phyloP scores from a whole-genome alignment of 1,140 invertebrate genomes.

The Bombus vancouverensis region DNA sequence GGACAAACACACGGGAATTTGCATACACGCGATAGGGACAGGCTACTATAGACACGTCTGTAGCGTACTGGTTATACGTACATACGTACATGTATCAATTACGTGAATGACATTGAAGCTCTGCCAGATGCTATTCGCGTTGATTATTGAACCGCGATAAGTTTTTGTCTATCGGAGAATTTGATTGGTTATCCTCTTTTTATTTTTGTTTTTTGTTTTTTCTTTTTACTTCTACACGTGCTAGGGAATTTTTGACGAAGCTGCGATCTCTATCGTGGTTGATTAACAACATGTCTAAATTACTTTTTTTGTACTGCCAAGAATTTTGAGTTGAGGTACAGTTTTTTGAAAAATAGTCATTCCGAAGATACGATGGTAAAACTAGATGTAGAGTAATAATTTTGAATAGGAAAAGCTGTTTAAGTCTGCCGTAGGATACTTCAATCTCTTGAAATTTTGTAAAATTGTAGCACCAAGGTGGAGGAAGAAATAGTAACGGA shows the following conservation, averaged over 20 bases:
- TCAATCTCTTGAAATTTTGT: no score
- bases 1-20: slow-evolving; percentile 28
- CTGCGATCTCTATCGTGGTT: no score
- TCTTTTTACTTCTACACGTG: not conserved
- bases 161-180: not conserved
- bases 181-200: not conserved
- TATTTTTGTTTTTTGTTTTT: not conserved
- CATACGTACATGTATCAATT: not conserved
- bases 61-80: not conserved
- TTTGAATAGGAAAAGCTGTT: no score
- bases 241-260: not conserved
- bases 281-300: no score
- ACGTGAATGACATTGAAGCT: not conserved
- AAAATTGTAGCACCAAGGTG: no score
- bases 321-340: no score
- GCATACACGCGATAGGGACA: slow-evolving; percentile 9
- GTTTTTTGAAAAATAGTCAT: no score
- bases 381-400: no score
- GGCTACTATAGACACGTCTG: not conserved
- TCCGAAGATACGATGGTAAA: no score
- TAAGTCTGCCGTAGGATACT: no score
- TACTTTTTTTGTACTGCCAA: no score
- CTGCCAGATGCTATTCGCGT: not conserved
- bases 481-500: no score
- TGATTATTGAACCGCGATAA: not conserved